phyloP scores from a whole-genome alignment of 2,113 vertebrate genomes.

The Dasyurus viverrinus region DNA sequence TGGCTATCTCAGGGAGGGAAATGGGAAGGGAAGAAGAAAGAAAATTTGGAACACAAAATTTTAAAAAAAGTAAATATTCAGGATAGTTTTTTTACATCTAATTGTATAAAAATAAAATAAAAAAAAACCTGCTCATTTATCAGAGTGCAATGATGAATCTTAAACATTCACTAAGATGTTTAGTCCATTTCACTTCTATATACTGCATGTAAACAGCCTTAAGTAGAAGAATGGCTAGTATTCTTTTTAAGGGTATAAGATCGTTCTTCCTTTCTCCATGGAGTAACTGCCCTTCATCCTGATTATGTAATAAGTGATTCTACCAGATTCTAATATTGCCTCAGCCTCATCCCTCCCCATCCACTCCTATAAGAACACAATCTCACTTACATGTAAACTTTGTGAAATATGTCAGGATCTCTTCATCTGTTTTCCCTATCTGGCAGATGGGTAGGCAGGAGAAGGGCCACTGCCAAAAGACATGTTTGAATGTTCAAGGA shows the following conservation, averaged over 20 bases:
- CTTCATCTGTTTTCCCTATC: not conserved
- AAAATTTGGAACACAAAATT: too few relatives aligned
- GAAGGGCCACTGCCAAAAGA: not conserved
- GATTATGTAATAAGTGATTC: not conserved
- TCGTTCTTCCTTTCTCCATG: not conserved
- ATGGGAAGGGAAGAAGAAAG: too few relatives aligned
- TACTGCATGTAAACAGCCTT: not conserved
- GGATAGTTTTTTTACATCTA: too few relatives aligned
- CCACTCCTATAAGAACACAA: not conserved
- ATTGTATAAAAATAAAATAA: too few relatives aligned
- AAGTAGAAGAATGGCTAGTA: not conserved
- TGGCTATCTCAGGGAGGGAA: too few relatives aligned
- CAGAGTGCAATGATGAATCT: not conserved
- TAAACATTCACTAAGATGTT: not conserved
- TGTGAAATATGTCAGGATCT: not conserved
- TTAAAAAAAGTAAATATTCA: too few relatives aligned
- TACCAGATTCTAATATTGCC: not conserved
- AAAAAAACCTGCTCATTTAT: not conserved
- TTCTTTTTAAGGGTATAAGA: not conserved
- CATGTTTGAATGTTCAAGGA: not conserved
- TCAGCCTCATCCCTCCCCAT: not conserved
- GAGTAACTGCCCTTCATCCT: not conserved
- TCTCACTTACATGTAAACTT: not conserved
- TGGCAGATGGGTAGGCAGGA: not conserved
- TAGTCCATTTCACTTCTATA: not conserved